Evolutionary conservation across 2,113 vertebrate genomes (phyloP).

Genomic region (Anolis sagrei): DNA sequence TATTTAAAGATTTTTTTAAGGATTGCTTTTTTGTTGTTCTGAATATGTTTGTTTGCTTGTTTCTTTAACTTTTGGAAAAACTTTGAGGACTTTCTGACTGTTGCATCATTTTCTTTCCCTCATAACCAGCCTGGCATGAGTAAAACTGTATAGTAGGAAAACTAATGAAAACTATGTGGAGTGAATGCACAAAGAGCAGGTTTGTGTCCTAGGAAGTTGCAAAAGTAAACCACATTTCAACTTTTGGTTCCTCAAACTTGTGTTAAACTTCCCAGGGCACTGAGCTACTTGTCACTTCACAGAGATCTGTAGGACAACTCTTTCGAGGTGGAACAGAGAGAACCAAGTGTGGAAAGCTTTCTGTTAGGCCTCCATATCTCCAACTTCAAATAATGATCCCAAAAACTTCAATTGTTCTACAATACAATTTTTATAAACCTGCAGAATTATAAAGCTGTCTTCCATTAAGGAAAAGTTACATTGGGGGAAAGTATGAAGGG

Average conservation of each 20-base stretch:
- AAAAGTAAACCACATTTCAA: conserved; percentile 44
- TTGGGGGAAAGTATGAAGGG: background rate
- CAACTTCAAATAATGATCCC: background rate
- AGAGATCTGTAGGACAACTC: conserved; percentile 54
- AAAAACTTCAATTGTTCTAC: background rate
- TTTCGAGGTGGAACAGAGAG: conserved; percentile 56
- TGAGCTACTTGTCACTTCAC: conserved; percentile 49
- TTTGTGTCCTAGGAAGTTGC: conserved; percentile 58
- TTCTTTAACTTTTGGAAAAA: conserved; percentile 74
- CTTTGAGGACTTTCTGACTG: conserved; percentile 70
- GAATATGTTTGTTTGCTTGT: conserved; percentile 58
- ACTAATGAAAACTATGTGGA: conserved; percentile 59
- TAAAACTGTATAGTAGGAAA: conserved; percentile 80
- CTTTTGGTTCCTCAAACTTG: conserved; percentile 45
- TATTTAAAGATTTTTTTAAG: conserved; percentile 47
- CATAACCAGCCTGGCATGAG: conserved; percentile 81
- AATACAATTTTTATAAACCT: background rate
- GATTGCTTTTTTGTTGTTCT: conserved; percentile 74
- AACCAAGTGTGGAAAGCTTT: conserved; percentile 42
- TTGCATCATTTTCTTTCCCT: conserved; percentile 75
- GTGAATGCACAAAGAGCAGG: conserved; percentile 50
- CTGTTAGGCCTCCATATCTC: conserved; percentile 24
- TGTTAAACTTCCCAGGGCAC: conserved; percentile 59
- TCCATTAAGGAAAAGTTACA: background rate
- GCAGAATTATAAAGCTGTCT: background rate